These are phyloP conservation scores for Poeciliopsis presidionis DNA, from an alignment of 2,797 vertebrate genomes.

Conservation along the genomic window DNA sequence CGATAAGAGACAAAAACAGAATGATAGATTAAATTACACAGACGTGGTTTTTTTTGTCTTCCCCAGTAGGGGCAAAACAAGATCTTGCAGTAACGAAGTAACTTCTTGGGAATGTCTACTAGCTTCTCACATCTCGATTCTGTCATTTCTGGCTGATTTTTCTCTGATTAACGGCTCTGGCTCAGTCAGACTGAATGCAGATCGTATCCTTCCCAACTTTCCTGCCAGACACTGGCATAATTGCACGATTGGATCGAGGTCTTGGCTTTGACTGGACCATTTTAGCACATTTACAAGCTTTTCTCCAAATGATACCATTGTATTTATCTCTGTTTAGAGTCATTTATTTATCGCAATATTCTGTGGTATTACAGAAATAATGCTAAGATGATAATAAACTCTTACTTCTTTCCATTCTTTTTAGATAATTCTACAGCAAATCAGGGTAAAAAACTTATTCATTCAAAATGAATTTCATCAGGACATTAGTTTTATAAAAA, in stretches of 20 bases:
- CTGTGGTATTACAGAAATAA: background rate
- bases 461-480: background rate
- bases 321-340: background rate
- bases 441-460: no score
- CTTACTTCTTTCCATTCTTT: no score
- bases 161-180: background rate
- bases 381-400: background rate
- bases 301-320: background rate
- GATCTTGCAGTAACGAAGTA: background rate
- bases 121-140: background rate
- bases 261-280: background rate
- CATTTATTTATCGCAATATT: background rate
- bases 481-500: background rate
- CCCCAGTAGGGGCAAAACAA: background rate
- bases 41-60: background rate
- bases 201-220: background rate
- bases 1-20: background rate
- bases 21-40: background rate
- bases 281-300: background rate
- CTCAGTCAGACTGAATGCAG: background rate
- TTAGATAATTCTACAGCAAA: no score
- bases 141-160: background rate
- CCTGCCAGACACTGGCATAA: background rate
- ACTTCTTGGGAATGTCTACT: background rate
- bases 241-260: background rate